These are phyloP conservation scores for Lepisosteus oculatus DNA, from an alignment of 2,113 vertebrate genomes.

Conservation along the genomic window DNA sequence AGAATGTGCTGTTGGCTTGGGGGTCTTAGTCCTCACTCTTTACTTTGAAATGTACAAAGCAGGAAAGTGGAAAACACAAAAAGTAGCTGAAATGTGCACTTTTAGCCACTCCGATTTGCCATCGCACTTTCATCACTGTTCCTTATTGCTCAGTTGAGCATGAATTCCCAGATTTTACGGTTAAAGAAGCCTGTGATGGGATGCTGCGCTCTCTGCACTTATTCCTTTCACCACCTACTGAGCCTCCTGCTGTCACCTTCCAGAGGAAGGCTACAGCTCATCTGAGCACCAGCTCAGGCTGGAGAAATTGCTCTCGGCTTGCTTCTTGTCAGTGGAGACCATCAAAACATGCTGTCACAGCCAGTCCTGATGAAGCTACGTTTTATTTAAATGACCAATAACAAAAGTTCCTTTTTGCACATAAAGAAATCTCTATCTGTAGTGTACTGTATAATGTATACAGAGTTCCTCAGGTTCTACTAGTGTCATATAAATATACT, in stretches of 20 bases:
- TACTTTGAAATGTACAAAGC: too few species aligned
- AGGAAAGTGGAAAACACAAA: too few species aligned
- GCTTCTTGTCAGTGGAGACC: slow-evolving; percentile 72
- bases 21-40: too few species aligned
- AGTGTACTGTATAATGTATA: too few species aligned
- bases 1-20: too few species aligned
- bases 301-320: slow-evolving; percentile 65
- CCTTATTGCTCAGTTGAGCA: slow-evolving; percentile 70
- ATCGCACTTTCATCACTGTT: slow-evolving; percentile 57
- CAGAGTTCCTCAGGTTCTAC: too few species aligned
- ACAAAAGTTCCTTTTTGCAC: too few species aligned
- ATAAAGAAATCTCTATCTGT: too few species aligned
- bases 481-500: too few species aligned
- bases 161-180: slow-evolving; percentile 92
- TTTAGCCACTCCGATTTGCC: slow-evolving; percentile 16
- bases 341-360: slow-evolving; percentile 36
- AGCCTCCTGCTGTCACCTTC: slow-evolving; percentile 72
- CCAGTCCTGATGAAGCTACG: too few species aligned
- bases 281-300: slow-evolving; percentile 51
- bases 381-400: too few species aligned
- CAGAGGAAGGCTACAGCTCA: slow-evolving; percentile 62
- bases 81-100: too few species aligned
- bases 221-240: slow-evolving; percentile 72
- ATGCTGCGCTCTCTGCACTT: slow-evolving; percentile 73
- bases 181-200: slow-evolving; percentile 87